phyloP scores from a whole-genome alignment of 2,113 vertebrate species.

The Anseranas semipalmata region DNA sequence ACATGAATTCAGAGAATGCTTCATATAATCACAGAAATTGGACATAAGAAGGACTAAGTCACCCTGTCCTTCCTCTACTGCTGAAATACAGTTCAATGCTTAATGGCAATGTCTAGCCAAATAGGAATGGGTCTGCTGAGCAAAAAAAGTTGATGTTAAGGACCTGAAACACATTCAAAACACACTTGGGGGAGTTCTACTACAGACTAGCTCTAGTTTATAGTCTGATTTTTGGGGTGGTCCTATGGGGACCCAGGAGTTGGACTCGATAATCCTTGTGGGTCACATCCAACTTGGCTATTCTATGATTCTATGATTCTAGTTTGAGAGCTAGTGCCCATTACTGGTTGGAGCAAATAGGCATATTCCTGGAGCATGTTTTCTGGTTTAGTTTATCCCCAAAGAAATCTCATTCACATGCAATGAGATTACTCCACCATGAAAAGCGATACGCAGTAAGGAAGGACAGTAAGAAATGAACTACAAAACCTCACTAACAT shows the following conservation, averaged over 20 bases:
- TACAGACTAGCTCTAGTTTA: neutral
- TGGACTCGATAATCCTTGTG: too few relatives aligned
- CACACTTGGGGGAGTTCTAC: neutral
- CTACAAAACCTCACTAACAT: neutral
- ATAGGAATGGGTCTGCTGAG: neutral
- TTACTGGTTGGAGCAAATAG: neutral
- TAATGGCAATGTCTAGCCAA: neutral
- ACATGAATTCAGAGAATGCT: neutral
- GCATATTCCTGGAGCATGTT: neutral
- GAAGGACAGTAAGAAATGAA: neutral
- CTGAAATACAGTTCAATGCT: neutral
- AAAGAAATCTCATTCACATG: neutral
- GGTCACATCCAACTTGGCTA: too few relatives aligned
- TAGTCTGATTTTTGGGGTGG: too few relatives aligned
- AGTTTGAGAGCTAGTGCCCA: neutral
- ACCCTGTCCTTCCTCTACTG: neutral
- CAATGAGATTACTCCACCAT: neutral
- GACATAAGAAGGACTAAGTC: neutral
- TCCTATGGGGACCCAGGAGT: too few relatives aligned
- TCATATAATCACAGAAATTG: slow-evolving; percentile 19
- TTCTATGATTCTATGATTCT: too few relatives aligned
- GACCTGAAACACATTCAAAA: neutral
- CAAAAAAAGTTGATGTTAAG: neutral
- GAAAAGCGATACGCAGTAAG: neutral
- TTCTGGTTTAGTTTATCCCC: neutral